phyloP scores from a whole-genome alignment of 92 coral and sea anemone genomes.

The Epizoanthus scotinus region DNA sequence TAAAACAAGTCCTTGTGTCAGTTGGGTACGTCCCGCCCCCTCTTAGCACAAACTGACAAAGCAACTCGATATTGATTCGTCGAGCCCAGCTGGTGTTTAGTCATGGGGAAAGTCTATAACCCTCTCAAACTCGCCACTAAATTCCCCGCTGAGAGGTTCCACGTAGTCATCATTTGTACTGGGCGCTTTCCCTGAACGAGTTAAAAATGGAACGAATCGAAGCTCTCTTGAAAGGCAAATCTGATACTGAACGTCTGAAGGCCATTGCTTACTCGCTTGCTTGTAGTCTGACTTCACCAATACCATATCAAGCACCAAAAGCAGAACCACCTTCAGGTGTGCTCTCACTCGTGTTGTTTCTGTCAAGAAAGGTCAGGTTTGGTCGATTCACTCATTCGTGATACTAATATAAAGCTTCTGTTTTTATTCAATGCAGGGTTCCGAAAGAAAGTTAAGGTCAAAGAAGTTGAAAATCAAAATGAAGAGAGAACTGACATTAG shows the following conservation, averaged over 20 bases:
- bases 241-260: conserved; percentile 16
- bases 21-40: conserved; percentile 10
- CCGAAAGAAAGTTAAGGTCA: not conserved
- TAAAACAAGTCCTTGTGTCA: too few species aligned
- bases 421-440: not conserved
- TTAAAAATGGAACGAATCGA: conserved; percentile 10
- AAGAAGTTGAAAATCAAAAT: not conserved
- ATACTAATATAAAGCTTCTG: not conserved
- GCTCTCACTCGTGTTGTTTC: conserved; percentile 5
- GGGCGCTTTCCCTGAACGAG: not conserved
- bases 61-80: conserved; percentile 28
- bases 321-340: conserved; percentile 11
- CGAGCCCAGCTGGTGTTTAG: conserved; percentile 11
- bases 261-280: conserved; percentile 18
- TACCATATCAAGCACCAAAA: not conserved
- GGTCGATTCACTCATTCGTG: not conserved
- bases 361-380: not conserved
- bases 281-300: conserved; percentile 23
- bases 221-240: conserved; percentile 21
- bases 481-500: not conserved
- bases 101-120: not conserved
- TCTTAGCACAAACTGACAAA: too few species aligned
- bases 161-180: not conserved
- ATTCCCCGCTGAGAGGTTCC: not conserved
- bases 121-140: not conserved